phyloP scores from a whole-genome alignment of 1,140 invertebrate species.

The Drosophila teissieri region DNA sequence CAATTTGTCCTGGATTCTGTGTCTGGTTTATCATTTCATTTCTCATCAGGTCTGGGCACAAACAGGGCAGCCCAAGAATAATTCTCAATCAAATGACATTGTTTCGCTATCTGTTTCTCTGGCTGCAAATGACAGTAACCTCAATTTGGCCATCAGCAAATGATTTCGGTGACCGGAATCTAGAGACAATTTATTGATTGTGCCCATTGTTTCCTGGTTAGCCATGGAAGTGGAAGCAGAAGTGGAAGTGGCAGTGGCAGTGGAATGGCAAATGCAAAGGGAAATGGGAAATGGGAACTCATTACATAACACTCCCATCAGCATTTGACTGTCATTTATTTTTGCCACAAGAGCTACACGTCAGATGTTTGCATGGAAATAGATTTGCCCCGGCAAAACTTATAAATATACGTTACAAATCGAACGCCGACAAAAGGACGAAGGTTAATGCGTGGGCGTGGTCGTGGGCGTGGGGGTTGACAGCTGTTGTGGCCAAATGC shows the following conservation, averaged over 20 bases:
- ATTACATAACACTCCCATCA: constrained; percentile 61
- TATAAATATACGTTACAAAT: constrained; percentile 42
- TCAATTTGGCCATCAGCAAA: constrained; percentile 57
- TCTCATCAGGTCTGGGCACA: constrained; percentile 36
- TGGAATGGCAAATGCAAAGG: constrained; percentile 13
- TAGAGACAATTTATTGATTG: constrained; percentile 58
- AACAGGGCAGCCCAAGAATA: constrained; percentile 24
- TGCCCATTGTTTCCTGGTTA: constrained; percentile 54
- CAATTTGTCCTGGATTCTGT: constrained; percentile 38
- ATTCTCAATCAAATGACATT: constrained; percentile 56
- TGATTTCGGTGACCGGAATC: constrained; percentile 56
- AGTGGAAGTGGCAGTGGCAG: constrained; percentile 1
- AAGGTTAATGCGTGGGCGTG: constrained; percentile 47
- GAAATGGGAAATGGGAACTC: constrained; percentile 38
- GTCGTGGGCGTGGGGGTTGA: constrained; percentile 37
- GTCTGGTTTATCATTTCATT: constrained; percentile 42
- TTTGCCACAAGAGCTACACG: constrained; percentile 16
- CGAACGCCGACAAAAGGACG: constrained; percentile 15
- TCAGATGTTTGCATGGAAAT: constrained; percentile 37
- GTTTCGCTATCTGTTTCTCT: constrained; percentile 45
- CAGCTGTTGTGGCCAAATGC: constrained; percentile 38
- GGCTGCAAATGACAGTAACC: constrained; percentile 46
- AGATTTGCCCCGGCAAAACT: constrained; percentile 29
- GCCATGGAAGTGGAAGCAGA: constrained; percentile 11
- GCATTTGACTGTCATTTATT: constrained; percentile 45